Evolutionary conservation across 53 echinoderm and acorn worm genomes (phyloP), one percentile per base, ranked within the genome.

Genomic region (Actinopyga echinites): DNA sequence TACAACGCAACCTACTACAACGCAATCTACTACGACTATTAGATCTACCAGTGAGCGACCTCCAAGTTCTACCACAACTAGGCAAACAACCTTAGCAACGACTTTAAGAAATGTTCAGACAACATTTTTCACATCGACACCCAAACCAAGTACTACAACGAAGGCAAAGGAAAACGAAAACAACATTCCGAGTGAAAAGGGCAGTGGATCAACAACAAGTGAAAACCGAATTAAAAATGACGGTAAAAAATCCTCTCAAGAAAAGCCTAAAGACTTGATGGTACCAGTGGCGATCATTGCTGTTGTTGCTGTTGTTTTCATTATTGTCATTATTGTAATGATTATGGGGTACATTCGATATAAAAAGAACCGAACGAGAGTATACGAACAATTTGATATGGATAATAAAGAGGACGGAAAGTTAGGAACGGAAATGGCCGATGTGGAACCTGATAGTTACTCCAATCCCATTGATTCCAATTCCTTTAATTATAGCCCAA

Each of bases 321-420:
- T 77, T 5, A 23, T 77, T 29, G 24, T 77, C 2, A 30, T 67
- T 12, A 55, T 83, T n/a, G 26, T 67, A 37, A 66, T 53, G 9
- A 67, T 86, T 19, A 67, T 80, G 11, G 68, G 31, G 31, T 80
- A 80, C 40, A 24, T 30, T 8, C 0, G 29, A 32, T 44, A 61
- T 21, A 38, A 43, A 25, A 38, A 44, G 25, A 19, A 42, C 34
- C 34, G 81, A 37, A 80, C 81, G 23, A 9, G 81, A 37, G 45
- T 80, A 22, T 80, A 80, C 35, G 81, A 80, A 80, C 81, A 80
- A 57, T 80, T 80, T 30, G 81, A 80, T 62, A 80, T 80, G 81
- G 81, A 80, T 9, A 42, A 37, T 22, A 80, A 80, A 11, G 81
- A 80, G 20, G 81, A 62, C 34, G 22, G 32, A n/a, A 24, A 36